Conservation (phyloP, 2,113 vertebrate species). For the Casuarius casuarius region DNA sequence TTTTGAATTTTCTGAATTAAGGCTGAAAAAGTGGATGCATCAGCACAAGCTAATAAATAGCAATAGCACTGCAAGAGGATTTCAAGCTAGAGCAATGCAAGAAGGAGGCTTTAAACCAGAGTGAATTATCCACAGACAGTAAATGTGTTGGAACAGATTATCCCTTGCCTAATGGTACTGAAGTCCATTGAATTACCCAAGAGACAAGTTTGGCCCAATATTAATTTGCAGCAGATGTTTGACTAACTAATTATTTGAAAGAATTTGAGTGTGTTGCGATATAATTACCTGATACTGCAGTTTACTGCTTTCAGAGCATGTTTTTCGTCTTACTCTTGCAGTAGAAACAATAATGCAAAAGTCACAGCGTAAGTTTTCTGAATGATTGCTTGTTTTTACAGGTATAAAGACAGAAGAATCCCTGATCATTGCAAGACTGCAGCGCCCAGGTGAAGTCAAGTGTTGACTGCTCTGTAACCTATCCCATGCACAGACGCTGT, state of each 20-base stretch:
- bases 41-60: constrained; percentile 34
- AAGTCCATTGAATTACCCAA: background rate
- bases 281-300: background rate
- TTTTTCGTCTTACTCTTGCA: background rate
- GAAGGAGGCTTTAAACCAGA: background rate
- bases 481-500: background rate
- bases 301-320: background rate
- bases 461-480: background rate
- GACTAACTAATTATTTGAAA: constrained; percentile 32
- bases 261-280: background rate
- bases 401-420: background rate
- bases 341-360: background rate
- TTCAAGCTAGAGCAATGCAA: background rate
- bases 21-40: constrained; percentile 38
- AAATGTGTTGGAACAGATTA: constrained; percentile 7
- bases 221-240: constrained; percentile 51
- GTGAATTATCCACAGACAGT: background rate
- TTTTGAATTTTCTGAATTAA: constrained; percentile 52
- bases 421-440: background rate
- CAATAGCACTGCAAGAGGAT: constrained; percentile 11
- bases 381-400: background rate
- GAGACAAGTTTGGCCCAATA: background rate
- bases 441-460: background rate
- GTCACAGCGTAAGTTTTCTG: background rate
- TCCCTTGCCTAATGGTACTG: background rate